These are phyloP conservation scores for Liodrosophila aerea DNA, from an alignment of 2,888 invertebrate species.

Conservation along the genomic window DNA sequence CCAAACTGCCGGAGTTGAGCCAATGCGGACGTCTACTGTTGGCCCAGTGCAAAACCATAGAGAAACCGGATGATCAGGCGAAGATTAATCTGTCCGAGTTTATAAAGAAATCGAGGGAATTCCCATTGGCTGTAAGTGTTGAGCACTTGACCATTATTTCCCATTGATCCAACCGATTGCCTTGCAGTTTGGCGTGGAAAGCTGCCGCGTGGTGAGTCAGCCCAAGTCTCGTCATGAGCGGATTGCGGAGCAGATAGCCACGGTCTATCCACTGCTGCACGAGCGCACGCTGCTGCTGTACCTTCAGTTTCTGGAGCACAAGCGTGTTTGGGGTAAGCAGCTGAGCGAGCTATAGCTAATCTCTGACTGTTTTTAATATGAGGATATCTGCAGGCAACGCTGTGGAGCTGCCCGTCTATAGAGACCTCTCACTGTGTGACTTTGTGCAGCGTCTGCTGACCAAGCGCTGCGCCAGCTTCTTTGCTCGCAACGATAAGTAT, in stretches of 20 bases:
- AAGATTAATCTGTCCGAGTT: slow-evolving; percentile 53
- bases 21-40: slow-evolving; percentile 65
- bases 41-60: slow-evolving; percentile 53
- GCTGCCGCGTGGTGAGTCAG: slow-evolving; percentile 76
- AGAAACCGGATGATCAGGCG: slow-evolving; percentile 50
- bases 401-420: slow-evolving; percentile 49
- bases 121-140: slow-evolving; percentile 68
- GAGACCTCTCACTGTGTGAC: slow-evolving; percentile 80
- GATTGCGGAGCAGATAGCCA: slow-evolving; percentile 81
- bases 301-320: slow-evolving; percentile 86
- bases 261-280: slow-evolving; percentile 87
- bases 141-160: no score
- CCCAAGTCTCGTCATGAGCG: slow-evolving; percentile 56
- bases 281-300: slow-evolving; percentile 86
- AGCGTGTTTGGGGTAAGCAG: slow-evolving; percentile 80
- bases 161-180: background rate
- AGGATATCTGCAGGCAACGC: slow-evolving; percentile 45
- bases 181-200: slow-evolving; percentile 79
- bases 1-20: slow-evolving; percentile 17
- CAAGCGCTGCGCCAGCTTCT: slow-evolving; percentile 84
- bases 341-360: background rate
- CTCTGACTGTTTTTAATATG: background rate
- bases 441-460: slow-evolving; percentile 84
- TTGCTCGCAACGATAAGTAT: slow-evolving; percentile 82
- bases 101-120: slow-evolving; percentile 62